phyloP scores from a whole-genome alignment of 30 jellyfish, hydroid and myxozoan species.

The Hydra vulgaris region DNA sequence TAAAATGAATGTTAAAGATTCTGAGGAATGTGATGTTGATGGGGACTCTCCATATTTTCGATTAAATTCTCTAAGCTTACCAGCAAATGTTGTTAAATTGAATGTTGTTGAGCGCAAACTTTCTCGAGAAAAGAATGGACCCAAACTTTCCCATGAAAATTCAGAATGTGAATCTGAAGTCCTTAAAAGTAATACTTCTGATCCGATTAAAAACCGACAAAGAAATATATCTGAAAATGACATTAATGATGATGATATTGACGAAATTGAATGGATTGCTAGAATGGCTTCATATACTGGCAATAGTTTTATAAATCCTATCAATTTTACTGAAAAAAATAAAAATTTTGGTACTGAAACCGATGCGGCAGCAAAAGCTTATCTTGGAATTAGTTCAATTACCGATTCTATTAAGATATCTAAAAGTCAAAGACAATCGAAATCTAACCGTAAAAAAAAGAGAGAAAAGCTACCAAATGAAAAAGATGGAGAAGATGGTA shows the following conservation, averaged over 20 bases:
- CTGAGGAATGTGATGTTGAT: neutral
- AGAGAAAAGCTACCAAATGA: neutral
- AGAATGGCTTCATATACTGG: neutral
- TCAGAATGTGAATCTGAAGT: neutral
- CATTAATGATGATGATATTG: neutral
- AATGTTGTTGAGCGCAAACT: conserved; percentile 14
- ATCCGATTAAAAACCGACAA: neutral
- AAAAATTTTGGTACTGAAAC: too few species aligned
- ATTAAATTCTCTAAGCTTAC: conserved; percentile 20
- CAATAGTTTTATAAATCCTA: neutral
- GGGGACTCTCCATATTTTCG: neutral
- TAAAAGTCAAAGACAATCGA: conserved; percentile 19
- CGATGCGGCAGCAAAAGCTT: neutral
- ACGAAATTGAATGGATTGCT: conserved; percentile 22
- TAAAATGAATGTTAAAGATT: neutral
- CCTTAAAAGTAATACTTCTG: neutral
- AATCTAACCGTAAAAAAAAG: conserved; percentile 20
- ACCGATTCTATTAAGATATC: conserved; percentile 15
- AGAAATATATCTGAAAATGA: neutral
- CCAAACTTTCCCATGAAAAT: neutral
- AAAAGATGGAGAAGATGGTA: conserved; percentile 3
- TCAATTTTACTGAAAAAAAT: too few species aligned
- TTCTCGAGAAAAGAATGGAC: neutral
- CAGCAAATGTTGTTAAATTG: conserved; percentile 24
- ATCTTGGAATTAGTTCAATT: conserved; percentile 11